A percentile compares a stretch with the other conserved stretches of the same genome.
These are phyloP conservation scores for Bugulina stolonifera DNA, from an alignment of 2,888 invertebrate species.

Conservation along the genomic window DNA sequence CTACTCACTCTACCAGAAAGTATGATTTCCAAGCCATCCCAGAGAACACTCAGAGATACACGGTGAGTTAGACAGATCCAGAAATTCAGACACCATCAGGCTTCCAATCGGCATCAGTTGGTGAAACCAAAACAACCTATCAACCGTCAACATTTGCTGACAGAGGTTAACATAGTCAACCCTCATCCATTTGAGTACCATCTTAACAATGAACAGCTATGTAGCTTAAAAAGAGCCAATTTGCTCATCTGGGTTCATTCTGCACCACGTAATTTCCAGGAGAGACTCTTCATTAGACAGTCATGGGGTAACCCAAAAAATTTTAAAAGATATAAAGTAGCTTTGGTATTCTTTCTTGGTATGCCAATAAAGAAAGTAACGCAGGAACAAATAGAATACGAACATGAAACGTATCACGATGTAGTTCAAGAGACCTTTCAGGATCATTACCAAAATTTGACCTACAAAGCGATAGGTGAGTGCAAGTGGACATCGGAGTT, in stretches of 20 bases:
- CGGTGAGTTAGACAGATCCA: no score
- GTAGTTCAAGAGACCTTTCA: slow-evolving; percentile 51
- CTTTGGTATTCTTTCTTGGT: slow-evolving; percentile 49
- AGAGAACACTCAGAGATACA: no score
- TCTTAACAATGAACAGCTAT: slow-evolving; percentile 6
- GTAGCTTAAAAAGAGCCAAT: background rate
- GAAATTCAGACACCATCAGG: no score
- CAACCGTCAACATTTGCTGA: no score
- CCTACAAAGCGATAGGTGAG: slow-evolving; percentile 54
- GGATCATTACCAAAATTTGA: slow-evolving; percentile 54
- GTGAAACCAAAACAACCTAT: no score
- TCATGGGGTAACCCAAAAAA: slow-evolving; percentile 42
- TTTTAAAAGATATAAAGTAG: slow-evolving; percentile 29
- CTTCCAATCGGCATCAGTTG: no score
- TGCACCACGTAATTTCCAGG: slow-evolving; percentile 45
- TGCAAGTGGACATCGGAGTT: slow-evolving; percentile 51
- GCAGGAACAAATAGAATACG: slow-evolving; percentile 40
- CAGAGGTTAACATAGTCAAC: slow-evolving; percentile 17
- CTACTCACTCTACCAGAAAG: no score
- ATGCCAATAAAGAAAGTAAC: slow-evolving; percentile 33
- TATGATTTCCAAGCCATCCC: no score
- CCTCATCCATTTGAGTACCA: slow-evolving; percentile 18
- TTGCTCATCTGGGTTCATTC: slow-evolving; percentile 49
- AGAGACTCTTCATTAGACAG: slow-evolving; percentile 43
- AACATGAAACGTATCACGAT: slow-evolving; percentile 44